A percentile compares a stretch with the other conserved stretches of the same genome.
Evolutionary conservation across 1,140 invertebrate species (phyloP).

Genomic region (Philotrypesis tridentata): DNA sequence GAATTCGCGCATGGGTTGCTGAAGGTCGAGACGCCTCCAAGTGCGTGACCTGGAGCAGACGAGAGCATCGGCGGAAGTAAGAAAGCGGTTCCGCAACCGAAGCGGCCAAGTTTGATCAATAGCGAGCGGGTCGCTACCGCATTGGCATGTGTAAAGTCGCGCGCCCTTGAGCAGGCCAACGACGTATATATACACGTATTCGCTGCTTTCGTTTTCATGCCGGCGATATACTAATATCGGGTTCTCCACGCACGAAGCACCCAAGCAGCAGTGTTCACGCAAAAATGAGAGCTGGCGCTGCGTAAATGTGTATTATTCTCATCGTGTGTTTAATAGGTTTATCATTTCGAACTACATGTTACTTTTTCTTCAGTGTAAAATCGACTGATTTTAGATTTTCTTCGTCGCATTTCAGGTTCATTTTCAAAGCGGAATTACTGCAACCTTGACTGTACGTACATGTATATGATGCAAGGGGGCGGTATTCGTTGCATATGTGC

Average conservation of each 20-base stretch:
- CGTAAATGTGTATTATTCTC: not conserved
- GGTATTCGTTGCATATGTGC: not conserved
- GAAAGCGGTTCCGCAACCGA: constrained; percentile 6
- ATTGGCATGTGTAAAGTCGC: constrained; percentile 11
- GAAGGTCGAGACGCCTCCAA: constrained; percentile 13
- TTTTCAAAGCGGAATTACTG: not conserved
- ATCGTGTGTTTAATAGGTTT: not conserved
- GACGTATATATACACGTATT: not conserved
- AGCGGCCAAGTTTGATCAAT: constrained; percentile 43
- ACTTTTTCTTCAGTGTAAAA: not conserved
- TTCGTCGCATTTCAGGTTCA: not conserved
- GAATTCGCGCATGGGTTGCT: not conserved
- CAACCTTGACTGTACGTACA: not conserved
- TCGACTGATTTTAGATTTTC: not conserved
- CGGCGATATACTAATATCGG: not conserved
- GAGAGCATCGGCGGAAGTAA: constrained; percentile 7
- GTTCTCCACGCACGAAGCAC: not conserved
- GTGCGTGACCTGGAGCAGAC: constrained; percentile 36
- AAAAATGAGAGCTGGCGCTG: not conserved
- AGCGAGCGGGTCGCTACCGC: not conserved
- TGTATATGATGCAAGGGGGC: not conserved
- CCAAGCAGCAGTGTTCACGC: not conserved
- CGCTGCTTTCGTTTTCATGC: not conserved
- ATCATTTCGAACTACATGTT: too few species aligned
- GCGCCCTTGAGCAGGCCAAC: constrained; percentile 20